Evolutionary conservation across 2,113 vertebrate species (phyloP), one percentile per base, ranked within the genome.

Genomic region (Chiloscyllium plagiosum): DNA sequence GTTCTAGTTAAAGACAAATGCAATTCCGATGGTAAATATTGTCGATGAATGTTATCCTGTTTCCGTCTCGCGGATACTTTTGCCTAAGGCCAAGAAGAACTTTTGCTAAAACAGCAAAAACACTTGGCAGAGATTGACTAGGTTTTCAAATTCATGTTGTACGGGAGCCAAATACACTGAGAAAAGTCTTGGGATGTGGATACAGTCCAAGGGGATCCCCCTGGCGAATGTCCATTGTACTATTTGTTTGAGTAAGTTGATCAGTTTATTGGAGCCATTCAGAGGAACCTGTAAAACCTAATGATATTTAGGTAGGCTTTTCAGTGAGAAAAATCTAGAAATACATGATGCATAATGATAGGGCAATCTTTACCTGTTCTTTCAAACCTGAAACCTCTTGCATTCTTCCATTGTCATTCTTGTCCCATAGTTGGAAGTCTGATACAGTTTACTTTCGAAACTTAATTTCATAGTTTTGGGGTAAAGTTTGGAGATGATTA

Each of bases 71-170:
- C 61, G 33, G 47, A 19, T 42, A 22, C 7, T 94, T 70, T 70
- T 70, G 66, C 66, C 93, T 70, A 70, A 47, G 68, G 42, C 93
- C 42, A 0, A 50, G 93, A 66, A 47, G 22, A 70, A 70, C 22
- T 37, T 94, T 94, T 94, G 20, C 65, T 69, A 94, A 94, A 94
- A 24, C 6, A 94, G 42, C 22, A 12, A 70, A 70, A 69, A 69
- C 15, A 47, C 33, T 94, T 94, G 93, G 93, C 93, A 94, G 66
- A 26, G 93, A 94, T 72, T 94, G 37, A 70, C 37, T 94, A 29
- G 24, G 50, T 70, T 68, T 68, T 94, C 66, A 69, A 20, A 68
- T 70, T 93, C 20, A 10, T 50, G n/a, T 66, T 94, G 92, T 68
- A 42, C 0, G 7, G n/a, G 37, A 19, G 66, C 93, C 93, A 94